Evolutionary conservation across 2,888 invertebrate genomes (phyloP).

Genomic region (Mythimna impura): DNA sequence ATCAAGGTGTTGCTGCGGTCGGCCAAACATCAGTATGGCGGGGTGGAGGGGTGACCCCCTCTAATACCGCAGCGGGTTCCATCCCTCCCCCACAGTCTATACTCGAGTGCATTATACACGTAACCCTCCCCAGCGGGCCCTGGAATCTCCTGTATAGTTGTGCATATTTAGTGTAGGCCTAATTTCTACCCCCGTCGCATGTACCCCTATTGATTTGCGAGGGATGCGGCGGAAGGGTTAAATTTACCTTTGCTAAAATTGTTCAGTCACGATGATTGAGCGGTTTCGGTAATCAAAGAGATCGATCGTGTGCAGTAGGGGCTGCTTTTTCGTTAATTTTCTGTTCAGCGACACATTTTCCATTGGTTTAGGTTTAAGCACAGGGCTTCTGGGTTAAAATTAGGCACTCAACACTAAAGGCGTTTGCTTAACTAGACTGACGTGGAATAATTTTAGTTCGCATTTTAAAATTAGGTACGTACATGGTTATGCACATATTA

Average conservation of each 20-base stretch:
- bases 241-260: constrained; percentile 78
- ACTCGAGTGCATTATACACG: constrained; percentile 87
- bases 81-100: constrained; percentile 74
- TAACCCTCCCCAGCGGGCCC: constrained; percentile 76
- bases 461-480: neutral
- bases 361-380: constrained; percentile 46
- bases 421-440: neutral
- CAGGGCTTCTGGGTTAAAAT: constrained; percentile 19
- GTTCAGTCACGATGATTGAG: constrained; percentile 78
- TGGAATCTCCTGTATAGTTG: constrained; percentile 81
- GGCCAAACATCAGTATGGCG: constrained; percentile 66
- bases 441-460: neutral
- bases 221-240: constrained; percentile 79
- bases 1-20: constrained; percentile 81
- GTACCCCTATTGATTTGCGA: constrained; percentile 77
- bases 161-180: constrained; percentile 82
- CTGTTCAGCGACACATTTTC: constrained; percentile 62
- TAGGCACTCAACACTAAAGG: constrained; percentile 13
- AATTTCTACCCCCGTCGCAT: constrained; percentile 78
- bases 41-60: constrained; percentile 60
- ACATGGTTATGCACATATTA: neutral
- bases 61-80: constrained; percentile 62
- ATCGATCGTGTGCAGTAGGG: constrained; percentile 72
- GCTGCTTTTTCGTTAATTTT: constrained; percentile 58
- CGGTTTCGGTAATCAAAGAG: constrained; percentile 73